These are phyloP conservation scores for Candidula unifasciata DNA, from an alignment of 2,888 invertebrate species.

Conservation along the genomic window DNA sequence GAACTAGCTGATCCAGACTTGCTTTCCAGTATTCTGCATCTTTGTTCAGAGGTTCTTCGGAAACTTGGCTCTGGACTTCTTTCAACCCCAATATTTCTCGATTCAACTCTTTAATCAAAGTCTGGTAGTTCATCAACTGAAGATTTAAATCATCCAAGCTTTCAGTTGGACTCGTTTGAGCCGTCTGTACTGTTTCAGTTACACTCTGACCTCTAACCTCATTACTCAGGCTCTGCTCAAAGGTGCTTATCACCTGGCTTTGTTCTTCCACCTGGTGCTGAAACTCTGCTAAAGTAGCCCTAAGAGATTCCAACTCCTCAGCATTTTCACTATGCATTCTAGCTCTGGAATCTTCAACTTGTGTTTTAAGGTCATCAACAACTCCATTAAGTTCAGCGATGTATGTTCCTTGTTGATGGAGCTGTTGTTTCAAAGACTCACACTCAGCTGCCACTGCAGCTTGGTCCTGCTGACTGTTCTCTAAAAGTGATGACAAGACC, in stretches of 20 bases:
- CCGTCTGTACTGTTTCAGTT: conserved; percentile 11
- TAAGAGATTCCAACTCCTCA: conserved; percentile 54
- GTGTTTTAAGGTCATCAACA: conserved; percentile 38
- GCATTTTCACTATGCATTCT: conserved; percentile 45
- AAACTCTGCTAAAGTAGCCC: conserved; percentile 49
- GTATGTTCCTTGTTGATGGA: conserved; percentile 35
- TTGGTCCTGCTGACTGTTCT: conserved; percentile 16
- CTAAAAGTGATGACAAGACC: conserved; percentile 39
- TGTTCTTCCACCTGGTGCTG: conserved; percentile 50
- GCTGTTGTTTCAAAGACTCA: conserved; percentile 18
- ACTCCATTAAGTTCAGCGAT: conserved; percentile 36
- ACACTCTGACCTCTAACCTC: conserved; percentile 11
- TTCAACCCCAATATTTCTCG: conserved; percentile 49
- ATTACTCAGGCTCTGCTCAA: conserved; percentile 33
- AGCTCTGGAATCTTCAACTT: conserved; percentile 39
- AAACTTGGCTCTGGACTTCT: conserved; percentile 49
- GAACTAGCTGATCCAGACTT: conserved; percentile 59
- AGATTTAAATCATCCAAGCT: conserved; percentile 27
- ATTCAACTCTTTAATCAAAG: conserved; percentile 43
- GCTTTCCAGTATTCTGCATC: conserved; percentile 60
- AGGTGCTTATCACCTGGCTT: conserved; percentile 10
- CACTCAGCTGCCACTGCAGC: neutral
- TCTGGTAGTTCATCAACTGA: conserved; percentile 35
- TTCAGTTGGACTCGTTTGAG: conserved; percentile 13
- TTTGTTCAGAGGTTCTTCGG: conserved; percentile 44